Percentiles rank a stretch among this genome's conserved stretches.
Conservation (phyloP, 2,113 vertebrate species). For the Trachemys scripta region DNA sequence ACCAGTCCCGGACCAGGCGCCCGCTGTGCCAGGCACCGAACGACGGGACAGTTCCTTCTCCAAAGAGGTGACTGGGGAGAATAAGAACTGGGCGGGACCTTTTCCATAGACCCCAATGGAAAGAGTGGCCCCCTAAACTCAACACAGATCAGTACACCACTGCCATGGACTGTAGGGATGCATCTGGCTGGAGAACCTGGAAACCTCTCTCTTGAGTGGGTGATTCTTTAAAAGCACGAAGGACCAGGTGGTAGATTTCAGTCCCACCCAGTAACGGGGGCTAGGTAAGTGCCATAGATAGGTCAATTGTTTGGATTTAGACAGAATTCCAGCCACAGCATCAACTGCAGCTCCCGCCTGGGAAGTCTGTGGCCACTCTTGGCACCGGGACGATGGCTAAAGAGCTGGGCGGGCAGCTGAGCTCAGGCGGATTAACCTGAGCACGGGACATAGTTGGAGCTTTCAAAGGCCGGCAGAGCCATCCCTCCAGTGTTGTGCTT, state of each 20-base stretch:
- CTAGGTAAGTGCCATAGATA: background rate
- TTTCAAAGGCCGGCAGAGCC: background rate
- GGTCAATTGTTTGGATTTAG: background rate
- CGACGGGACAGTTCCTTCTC: too few relatives aligned
- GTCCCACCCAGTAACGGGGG: background rate
- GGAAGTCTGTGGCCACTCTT: background rate
- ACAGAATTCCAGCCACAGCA: background rate
- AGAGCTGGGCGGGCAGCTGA: background rate
- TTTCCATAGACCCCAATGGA: background rate
- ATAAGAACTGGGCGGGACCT: fast-evolving
- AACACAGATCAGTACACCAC: background rate
- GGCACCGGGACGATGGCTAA: background rate
- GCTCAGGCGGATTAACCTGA: background rate
- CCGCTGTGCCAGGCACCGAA: background rate
- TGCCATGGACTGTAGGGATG: background rate
- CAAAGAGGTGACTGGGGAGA: background rate
- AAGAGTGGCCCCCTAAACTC: background rate
- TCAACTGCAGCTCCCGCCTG: background rate
- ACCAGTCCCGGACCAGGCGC: too few relatives aligned
- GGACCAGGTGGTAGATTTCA: background rate
- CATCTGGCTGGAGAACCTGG: background rate
- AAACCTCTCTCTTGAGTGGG: background rate
- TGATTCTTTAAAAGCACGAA: background rate
- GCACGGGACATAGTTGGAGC: background rate
- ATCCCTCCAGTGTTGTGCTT: background rate